phyloP scores from a whole-genome alignment of 30 jellyfish, hydroid and myxozoan genomes.

The Chironex yamaguchii region DNA sequence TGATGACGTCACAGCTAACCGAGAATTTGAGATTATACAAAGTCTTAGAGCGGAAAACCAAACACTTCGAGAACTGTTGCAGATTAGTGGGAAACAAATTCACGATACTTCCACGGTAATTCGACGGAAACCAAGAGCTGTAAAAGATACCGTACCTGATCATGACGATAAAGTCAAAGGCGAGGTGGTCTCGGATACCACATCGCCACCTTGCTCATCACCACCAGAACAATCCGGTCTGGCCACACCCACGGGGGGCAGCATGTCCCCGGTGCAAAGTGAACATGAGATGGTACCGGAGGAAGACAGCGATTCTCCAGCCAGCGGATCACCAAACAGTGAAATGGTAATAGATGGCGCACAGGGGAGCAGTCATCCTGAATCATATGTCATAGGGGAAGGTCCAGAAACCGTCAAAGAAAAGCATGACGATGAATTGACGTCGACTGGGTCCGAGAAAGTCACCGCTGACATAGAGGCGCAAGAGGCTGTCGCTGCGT shows the following conservation, averaged over 20 bases:
- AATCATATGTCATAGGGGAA: background rate
- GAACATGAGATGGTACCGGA: background rate
- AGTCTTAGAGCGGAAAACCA: constrained; percentile 81
- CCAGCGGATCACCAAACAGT: background rate
- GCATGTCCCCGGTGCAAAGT: background rate
- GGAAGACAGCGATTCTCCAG: background rate
- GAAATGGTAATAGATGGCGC: background rate
- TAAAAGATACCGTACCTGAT: background rate
- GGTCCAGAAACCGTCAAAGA: background rate
- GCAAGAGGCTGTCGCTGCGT: background rate
- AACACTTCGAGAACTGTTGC: constrained; percentile 79
- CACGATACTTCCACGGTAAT: constrained; percentile 19
- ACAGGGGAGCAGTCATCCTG: background rate
- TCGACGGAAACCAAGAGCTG: background rate
- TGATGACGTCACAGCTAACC: constrained; percentile 70
- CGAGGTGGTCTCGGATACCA: background rate
- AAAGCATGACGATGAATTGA: background rate
- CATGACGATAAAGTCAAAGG: no score
- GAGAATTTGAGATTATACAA: constrained; percentile 67
- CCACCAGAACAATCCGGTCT: background rate
- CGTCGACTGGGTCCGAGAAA: background rate
- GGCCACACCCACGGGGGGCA: background rate
- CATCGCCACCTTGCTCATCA: background rate
- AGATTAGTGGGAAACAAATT: constrained; percentile 87
- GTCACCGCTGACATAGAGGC: background rate